These are phyloP conservation scores for Cosmia trapezina DNA, from an alignment of 2,888 invertebrate species.

Conservation along the genomic window DNA sequence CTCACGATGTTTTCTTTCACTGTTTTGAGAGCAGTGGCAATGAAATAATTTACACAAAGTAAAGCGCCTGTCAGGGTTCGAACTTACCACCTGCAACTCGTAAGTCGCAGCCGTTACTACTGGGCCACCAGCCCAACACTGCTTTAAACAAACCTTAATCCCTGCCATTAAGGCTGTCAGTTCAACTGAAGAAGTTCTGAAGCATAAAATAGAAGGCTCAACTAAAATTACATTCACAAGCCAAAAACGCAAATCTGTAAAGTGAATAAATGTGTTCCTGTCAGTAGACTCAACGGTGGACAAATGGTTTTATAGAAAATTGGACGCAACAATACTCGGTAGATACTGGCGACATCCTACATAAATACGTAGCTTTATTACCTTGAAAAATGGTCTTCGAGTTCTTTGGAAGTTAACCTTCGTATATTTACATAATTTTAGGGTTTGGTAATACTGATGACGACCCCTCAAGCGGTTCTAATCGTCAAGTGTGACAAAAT, in stretches of 20 bases:
- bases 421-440: conserved; percentile 36
- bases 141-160: neutral
- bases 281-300: conserved; percentile 64
- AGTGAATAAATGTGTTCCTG: conserved; percentile 73
- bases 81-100: too few relatives aligned
- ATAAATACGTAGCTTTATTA: neutral
- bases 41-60: too few relatives aligned
- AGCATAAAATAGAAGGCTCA: neutral
- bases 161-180: neutral
- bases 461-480: conserved; percentile 11
- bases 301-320: conserved; percentile 73
- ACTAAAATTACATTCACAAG: conserved; percentile 36
- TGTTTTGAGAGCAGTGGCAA: too few relatives aligned
- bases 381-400: conserved; percentile 11
- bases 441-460: neutral
- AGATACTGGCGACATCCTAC: conserved; percentile 28
- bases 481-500: conserved; percentile 28
- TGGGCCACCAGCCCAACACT: too few relatives aligned
- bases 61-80: too few relatives aligned
- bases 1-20: too few relatives aligned
- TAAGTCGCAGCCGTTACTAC: too few relatives aligned
- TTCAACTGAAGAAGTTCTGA: neutral
- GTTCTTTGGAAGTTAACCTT: conserved; percentile 33
- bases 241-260: conserved; percentile 55
- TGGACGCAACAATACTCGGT: conserved; percentile 61